Base-by-base conservation (phyloP, 2,797 vertebrate species). In the Rhinella marina region DNA sequence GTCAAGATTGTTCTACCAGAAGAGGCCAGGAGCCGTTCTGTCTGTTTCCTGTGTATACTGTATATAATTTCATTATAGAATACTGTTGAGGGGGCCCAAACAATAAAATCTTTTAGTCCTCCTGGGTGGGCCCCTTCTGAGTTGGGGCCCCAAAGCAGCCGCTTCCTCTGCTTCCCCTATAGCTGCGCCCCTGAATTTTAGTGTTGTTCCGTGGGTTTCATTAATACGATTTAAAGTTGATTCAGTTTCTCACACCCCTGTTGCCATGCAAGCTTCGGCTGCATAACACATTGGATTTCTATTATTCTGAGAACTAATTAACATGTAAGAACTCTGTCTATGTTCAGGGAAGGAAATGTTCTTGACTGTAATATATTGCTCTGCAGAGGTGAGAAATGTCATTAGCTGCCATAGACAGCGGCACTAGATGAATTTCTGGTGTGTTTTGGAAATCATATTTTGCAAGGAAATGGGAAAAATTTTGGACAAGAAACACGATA, bases 241-340 rank as follows among this genome's bases (percentile, higher is more conserved):
- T 77, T 56, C 62, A 52, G 72, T 57, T 89, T 78, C 75, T 89
- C 85, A 56, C 88, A 89, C 84, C 81, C 62, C 72, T 48, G 88
- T 89, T 89, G 57, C 84, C 84, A 82, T 56, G 80, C 85, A 23
- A 68, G 75, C 56, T 70, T 32, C 59, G 50, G 80, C 78, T 72
- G 21, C n/a, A 82, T 85, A 89, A 83, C 70, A 82, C 73, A 66
- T 82, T 70, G 72, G n/a, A 72, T 82, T 89, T 52, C 81, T 75
- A 66, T 86, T 86, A 83, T 81, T 82, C 84, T 57, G 80, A 86
- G 70, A 83, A 86, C 88, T 89, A 86, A 89, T 89, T 89, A 89
- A 82, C 79, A 89, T 83, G 76, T 81, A 73, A 79, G 85, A 62
- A 78, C 85, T 83, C 62, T 17, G 64, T 79, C 84, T 83, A 48